phyloP scores from a whole-genome alignment of 2,888 invertebrate genomes.

The Latheticus oryzae region DNA sequence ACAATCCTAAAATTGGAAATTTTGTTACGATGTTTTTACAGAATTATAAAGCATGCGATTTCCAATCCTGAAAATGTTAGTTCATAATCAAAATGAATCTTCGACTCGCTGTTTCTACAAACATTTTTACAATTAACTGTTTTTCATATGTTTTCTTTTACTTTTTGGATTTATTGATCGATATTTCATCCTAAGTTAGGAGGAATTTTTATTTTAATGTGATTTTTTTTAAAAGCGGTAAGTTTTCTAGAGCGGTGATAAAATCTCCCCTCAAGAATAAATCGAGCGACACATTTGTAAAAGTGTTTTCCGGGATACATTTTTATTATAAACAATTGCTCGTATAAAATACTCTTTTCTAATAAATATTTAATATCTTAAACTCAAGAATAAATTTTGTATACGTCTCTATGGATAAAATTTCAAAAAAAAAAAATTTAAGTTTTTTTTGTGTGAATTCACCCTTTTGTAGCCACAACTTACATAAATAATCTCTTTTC shows the following conservation, averaged over 20 bases:
- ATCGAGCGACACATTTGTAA: conserved; percentile 29
- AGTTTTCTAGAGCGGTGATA: conserved; percentile 31
- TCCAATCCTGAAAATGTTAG: conserved; percentile 42
- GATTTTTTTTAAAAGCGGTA: conserved; percentile 31
- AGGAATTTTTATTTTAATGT: conserved; percentile 16
- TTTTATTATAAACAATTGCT: conserved; percentile 33
- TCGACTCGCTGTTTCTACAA: conserved; percentile 10
- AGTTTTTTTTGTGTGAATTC: conserved; percentile 15
- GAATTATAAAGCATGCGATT: conserved; percentile 45
- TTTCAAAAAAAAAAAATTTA: too few species aligned
- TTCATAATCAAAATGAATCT: conserved; percentile 36
- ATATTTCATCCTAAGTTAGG: conserved; percentile 2
- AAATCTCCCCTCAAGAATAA: conserved; percentile 33
- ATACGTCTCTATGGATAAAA: too few species aligned
- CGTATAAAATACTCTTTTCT: conserved; percentile 17
- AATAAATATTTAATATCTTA: too few species aligned
- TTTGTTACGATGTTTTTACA: conserved; percentile 54
- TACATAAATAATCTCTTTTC: conserved; percentile 16
- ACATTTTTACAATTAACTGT: conserved; percentile 28
- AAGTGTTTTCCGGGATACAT: conserved; percentile 27
- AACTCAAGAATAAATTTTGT: too few species aligned
- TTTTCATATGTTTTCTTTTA: conserved; percentile 11
- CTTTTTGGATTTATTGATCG: conserved; percentile 6
- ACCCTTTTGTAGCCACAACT: conserved; percentile 1
- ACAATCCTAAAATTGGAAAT: conserved; percentile 57